Evolutionary conservation across 2,888 invertebrate species (phyloP).

Genomic region (Drosophila nr. perissopoda): DNA sequence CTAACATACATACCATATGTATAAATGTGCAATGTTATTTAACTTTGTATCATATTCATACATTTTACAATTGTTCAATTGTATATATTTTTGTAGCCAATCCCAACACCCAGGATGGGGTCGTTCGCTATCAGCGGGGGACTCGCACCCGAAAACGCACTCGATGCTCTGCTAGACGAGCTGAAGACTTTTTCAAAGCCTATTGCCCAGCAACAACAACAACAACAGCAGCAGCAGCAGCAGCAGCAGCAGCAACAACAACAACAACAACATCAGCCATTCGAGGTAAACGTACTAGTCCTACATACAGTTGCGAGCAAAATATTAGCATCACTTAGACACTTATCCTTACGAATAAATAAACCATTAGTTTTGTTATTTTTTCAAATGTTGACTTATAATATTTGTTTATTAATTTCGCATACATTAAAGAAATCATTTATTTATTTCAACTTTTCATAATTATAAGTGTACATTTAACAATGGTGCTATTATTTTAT

Average conservation of each 20-base stretch:
- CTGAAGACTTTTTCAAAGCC: conserved; percentile 95
- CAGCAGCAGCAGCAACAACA: conserved; percentile 54
- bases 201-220: conserved; percentile 80
- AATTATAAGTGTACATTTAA: background rate
- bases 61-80: conserved; percentile 46
- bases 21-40: conserved; percentile 50
- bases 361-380: background rate
- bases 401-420: background rate
- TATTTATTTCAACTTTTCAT: background rate
- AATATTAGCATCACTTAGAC: background rate
- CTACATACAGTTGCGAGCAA: conserved; percentile 1
- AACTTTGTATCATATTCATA: conserved; percentile 24
- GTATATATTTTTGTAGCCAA: conserved; percentile 85
- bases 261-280: conserved; percentile 18
- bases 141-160: conserved; percentile 94
- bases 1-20: conserved; percentile 22
- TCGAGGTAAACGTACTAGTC: conserved; percentile 73
- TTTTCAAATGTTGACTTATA: background rate
- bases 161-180: conserved; percentile 98
- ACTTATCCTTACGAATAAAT: background rate
- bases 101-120: conserved; percentile 88
- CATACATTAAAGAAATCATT: background rate
- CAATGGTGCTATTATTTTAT: background rate
- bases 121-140: conserved; percentile 87
- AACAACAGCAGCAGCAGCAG: conserved; percentile 64